These are phyloP conservation scores for Urocyon cinereoargenteus DNA, from an alignment of 2,797 vertebrate species.

Conservation along the genomic window DNA sequence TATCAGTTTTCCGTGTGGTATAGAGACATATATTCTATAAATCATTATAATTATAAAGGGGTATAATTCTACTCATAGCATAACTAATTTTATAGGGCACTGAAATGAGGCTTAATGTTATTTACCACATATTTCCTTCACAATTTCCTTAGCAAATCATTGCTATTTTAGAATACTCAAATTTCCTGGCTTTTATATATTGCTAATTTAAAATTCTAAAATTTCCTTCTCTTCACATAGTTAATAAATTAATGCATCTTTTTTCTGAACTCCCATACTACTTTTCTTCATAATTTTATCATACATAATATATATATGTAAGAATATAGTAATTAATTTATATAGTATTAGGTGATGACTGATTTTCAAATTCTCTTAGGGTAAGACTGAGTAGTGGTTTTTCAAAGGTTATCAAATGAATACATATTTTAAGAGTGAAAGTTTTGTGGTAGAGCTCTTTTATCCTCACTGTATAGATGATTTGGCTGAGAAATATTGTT, in stretches of 20 bases:
- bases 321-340: neutral
- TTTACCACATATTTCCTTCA: slow-evolving; percentile 44
- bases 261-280: slow-evolving; percentile 44
- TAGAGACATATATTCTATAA: slow-evolving; percentile 11
- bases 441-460: slow-evolving; percentile 6
- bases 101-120: slow-evolving; percentile 57
- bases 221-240: slow-evolving; percentile 45
- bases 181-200: slow-evolving; percentile 74
- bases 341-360: neutral
- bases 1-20: slow-evolving; percentile 14
- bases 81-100: slow-evolving; percentile 46
- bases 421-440: slow-evolving; percentile 34
- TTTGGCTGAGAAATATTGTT: slow-evolving; percentile 35
- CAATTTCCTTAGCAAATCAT: slow-evolving; percentile 62
- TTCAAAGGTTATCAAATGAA: slow-evolving; percentile 47
- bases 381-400: slow-evolving; percentile 17
- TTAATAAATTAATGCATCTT: slow-evolving; percentile 36
- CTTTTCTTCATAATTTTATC: slow-evolving; percentile 67
- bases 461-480: neutral
- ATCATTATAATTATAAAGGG: slow-evolving; percentile 48
- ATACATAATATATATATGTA: neutral
- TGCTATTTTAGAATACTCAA: slow-evolving; percentile 53
- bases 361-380: slow-evolving; percentile 32
- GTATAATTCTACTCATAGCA: slow-evolving; percentile 28
- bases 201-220: slow-evolving; percentile 44